Percentiles rank a stretch among this genome's conserved stretches.
Evolutionary conservation across 2,113 vertebrate species (phyloP).

Genomic region (Sialia sialis): DNA sequence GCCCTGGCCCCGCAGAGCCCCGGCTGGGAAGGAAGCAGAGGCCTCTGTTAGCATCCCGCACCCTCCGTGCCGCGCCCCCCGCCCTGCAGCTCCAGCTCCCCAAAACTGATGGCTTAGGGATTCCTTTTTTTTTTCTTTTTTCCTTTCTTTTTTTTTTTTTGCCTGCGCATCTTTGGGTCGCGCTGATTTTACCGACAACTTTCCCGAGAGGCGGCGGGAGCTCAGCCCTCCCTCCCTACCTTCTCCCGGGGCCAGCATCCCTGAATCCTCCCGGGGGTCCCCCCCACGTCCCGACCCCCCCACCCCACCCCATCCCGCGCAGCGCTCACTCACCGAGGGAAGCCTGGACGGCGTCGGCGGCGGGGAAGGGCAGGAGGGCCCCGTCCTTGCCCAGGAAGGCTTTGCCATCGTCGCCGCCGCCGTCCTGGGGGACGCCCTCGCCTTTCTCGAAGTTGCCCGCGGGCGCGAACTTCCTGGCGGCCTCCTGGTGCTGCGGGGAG

Average conservation of each 20-base stretch:
- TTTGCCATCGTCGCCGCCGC: slow-evolving; percentile 88
- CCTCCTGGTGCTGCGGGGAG: slow-evolving; percentile 85
- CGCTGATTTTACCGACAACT: rapidly evolving
- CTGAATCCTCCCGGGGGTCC: neutral
- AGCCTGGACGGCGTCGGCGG: slow-evolving; percentile 79
- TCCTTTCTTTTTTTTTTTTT: too few relatives aligned
- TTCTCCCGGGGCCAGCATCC: neutral
- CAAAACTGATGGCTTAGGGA: rapidly evolving
- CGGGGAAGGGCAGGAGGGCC: slow-evolving; percentile 79
- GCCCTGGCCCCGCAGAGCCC: slow-evolving; percentile 75
- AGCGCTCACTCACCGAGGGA: slow-evolving; percentile 79
- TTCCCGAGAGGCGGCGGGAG: neutral
- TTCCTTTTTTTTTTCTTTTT: rapidly evolving
- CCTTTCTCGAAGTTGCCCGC: slow-evolving; percentile 84
- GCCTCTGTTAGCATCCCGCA: neutral
- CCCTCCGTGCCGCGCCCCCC: neutral
- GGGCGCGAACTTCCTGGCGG: slow-evolving; percentile 85
- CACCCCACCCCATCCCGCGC: neutral
- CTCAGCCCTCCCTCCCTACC: neutral
- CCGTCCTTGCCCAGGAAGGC: slow-evolving; percentile 83
- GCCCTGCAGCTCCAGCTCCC: neutral
- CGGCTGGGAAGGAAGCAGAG: slow-evolving; percentile 64
- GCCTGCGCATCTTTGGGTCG: neutral
- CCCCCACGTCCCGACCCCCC: neutral
- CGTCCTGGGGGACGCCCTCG: slow-evolving; percentile 79